Percentiles rank a stretch among this genome's conserved stretches.
These are phyloP conservation scores for Nycticorax nycticorax DNA, from an alignment of 2,113 vertebrate genomes.

Conservation along the genomic window DNA sequence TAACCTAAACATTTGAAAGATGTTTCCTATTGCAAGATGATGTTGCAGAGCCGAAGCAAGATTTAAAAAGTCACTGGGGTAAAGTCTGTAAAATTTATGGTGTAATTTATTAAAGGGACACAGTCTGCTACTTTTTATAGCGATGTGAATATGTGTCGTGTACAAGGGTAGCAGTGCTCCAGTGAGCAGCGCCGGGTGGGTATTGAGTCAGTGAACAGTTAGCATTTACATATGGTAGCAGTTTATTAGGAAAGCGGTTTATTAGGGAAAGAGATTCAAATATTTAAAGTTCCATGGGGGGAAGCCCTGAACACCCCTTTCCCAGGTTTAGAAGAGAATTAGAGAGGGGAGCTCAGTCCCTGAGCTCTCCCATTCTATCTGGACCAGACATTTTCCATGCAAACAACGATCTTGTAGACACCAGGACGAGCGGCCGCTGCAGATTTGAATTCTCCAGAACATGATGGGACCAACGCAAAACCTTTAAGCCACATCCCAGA, in stretches of 20 bases:
- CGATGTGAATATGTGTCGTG: background rate
- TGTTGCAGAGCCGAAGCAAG: slow-evolving; percentile 4
- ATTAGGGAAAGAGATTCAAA: slow-evolving; percentile 36
- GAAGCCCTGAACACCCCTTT: background rate
- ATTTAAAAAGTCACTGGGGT: slow-evolving; percentile 30
- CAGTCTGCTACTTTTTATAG: slow-evolving; percentile 49
- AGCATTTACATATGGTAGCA: slow-evolving; percentile 33
- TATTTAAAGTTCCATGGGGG: background rate
- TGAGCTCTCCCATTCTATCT: background rate
- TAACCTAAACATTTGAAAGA: slow-evolving; percentile 45
- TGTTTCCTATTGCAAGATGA: slow-evolving; percentile 51
- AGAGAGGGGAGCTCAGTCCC: background rate
- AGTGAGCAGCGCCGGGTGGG: background rate
- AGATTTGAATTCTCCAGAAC: background rate
- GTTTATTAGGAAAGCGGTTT: slow-evolving; percentile 51
- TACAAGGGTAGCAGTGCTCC: background rate
- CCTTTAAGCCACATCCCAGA: background rate
- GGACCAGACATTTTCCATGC: background rate
- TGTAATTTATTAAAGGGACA: slow-evolving; percentile 51
- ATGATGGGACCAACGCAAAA: background rate
- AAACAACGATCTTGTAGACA: background rate
- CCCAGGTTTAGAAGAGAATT: background rate
- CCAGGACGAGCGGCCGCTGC: rapidly evolving
- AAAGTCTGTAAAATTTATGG: slow-evolving; percentile 57
- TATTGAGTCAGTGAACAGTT: background rate